A percentile compares a stretch with the other conserved stretches of the same genome.
phyloP scores from a whole-genome alignment of 2,888 invertebrate genomes.

The Drosophila diplacantha region DNA sequence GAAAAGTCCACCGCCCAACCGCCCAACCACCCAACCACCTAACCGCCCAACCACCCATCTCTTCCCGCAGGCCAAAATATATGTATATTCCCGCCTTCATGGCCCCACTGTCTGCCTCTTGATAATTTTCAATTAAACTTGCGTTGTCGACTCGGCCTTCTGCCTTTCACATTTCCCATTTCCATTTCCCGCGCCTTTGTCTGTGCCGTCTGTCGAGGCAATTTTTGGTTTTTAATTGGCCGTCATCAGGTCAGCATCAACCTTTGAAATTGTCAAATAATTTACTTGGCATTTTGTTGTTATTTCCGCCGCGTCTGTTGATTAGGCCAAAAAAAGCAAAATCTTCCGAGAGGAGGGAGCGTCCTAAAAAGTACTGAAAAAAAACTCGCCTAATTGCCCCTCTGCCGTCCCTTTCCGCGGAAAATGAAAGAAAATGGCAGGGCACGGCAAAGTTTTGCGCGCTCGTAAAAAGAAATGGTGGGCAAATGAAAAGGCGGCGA shows the following conservation, averaged over 20 bases:
- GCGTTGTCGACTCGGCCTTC: conserved; percentile 5
- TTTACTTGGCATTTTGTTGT: conserved; percentile 33
- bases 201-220: conserved; percentile 30
- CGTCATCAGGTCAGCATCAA: conserved; percentile 47
- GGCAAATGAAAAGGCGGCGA: conserved; percentile 36
- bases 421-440: not conserved
- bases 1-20: not conserved
- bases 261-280: conserved; percentile 54
- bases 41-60: not conserved
- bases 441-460: conserved; percentile 23
- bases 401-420: not conserved
- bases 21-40: too few relatives aligned
- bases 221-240: conserved; percentile 57
- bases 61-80: not conserved
- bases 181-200: conserved; percentile 13
- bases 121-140: conserved; percentile 53
- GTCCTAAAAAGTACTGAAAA: not conserved
- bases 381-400: conserved; percentile 30
- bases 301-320: conserved; percentile 34
- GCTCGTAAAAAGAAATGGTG: conserved; percentile 34
- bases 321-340: conserved; percentile 41
- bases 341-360: not conserved
- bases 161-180: conserved; percentile 1
- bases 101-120: conserved; percentile 19
- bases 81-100: conserved; percentile 22